Evolutionary conservation across 2,888 invertebrate species (phyloP), one percentile per base, ranked within the genome.

Genomic region (Pseudolycoriella hygida): DNA sequence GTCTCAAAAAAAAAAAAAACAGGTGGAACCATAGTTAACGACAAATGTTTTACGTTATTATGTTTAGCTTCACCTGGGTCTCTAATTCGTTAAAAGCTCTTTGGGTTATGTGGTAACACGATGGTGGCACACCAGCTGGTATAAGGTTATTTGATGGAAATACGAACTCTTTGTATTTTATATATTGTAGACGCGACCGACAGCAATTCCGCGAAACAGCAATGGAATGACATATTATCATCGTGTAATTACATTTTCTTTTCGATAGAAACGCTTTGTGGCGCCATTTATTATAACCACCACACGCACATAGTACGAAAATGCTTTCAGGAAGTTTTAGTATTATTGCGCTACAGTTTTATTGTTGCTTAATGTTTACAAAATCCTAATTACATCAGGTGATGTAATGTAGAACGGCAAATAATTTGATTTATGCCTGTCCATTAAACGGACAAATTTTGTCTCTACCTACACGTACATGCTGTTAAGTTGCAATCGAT

Each of bases 41-140:
- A 34, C 34, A 34, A 34, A 34, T 34, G 34, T 34, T 34, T 34
- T 34, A 5, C 34, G 34, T 34, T 34, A 34, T 34, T 34, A 34
- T 34, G 34, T 34, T 34, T 34, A 34, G 34, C 34, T 34, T 34
- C 34, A 34, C 34, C 34, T 34, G 34, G n/a, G 34, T 34, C 34
- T 34, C 34, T 34, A 34, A 34, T 34, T 34, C 34, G 34, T 34
- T 34, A 34, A 34, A 34, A 34, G 34, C 34, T 34, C 34, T 34
- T 34, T 25, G 25, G 34, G 34, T 34, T 34, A 34, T 34, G 34
- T 14, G 34, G 34, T 12, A 34, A 14, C 34, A 34, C 5, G 15
- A 34, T 34, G 15, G 34, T 34, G 34, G 34, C 25, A 25, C 25
- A 25, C 25, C 25, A 25, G 25, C 25, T 25, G 25, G 5, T 25